Conservation (phyloP, 2,888 invertebrate genomes). For the Erpobdella octoculata region DNA sequence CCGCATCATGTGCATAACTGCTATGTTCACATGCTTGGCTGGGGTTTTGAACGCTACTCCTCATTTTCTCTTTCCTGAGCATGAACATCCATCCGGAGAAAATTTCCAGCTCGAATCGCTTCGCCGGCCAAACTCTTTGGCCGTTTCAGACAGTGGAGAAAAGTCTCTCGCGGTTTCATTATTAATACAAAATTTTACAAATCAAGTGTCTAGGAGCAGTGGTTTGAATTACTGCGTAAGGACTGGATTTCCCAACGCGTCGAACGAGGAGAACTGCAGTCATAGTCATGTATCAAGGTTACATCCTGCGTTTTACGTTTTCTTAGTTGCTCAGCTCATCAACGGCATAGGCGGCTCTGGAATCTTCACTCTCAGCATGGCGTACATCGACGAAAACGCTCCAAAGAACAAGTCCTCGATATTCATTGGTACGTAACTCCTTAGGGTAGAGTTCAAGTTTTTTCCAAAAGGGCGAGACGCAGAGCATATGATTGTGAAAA, state of each 20-base stretch:
- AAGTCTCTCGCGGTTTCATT: background rate
- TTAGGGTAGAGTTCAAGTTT: too few species aligned
- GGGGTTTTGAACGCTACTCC: conserved; percentile 36
- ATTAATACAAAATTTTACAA: background rate
- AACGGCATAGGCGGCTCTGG: conserved; percentile 34
- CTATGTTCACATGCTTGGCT: conserved; percentile 30
- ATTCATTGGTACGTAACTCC: conserved; percentile 40
- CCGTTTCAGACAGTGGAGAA: background rate
- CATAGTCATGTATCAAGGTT: background rate
- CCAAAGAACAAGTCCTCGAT: conserved; percentile 39
- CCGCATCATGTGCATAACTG: conserved; percentile 28
- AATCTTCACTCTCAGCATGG: conserved; percentile 42
- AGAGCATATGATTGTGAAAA: too few species aligned
- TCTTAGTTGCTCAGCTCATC: conserved; percentile 32
- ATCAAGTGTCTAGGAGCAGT: too few species aligned
- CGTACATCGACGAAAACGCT: conserved; percentile 44
- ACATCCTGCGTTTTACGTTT: conserved; percentile 31
- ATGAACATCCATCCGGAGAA: background rate
- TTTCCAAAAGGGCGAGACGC: too few species aligned
- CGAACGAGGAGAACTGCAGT: background rate
- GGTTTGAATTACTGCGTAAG: background rate
- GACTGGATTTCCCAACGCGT: background rate
- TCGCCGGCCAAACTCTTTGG: background rate
- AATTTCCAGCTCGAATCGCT: background rate
- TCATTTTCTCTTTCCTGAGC: conserved; percentile 29